These are phyloP conservation scores for Huso huso DNA, from an alignment of 2,797 vertebrate genomes.

Conservation along the genomic window DNA sequence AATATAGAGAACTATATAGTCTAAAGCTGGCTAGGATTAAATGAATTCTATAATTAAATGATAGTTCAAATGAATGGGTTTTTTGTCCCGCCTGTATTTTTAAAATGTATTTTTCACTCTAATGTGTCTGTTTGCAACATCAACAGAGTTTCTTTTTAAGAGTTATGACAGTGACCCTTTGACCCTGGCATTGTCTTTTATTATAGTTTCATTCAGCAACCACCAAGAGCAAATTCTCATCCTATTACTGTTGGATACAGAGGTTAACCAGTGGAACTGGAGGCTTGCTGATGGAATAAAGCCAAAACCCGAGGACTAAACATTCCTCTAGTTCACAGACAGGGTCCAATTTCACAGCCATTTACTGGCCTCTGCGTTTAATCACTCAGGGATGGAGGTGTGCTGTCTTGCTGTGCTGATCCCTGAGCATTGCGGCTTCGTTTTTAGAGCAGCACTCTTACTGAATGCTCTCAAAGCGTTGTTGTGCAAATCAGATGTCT, in stretches of 20 bases:
- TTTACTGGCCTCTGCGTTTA: constrained; percentile 45
- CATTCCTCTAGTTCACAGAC: constrained; percentile 14
- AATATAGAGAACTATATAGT: too few relatives aligned
- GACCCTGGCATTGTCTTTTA: background rate
- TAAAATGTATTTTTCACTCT: too few relatives aligned
- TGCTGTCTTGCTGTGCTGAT: background rate
- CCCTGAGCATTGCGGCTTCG: background rate
- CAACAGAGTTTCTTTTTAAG: background rate
- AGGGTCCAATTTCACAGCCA: constrained; percentile 28
- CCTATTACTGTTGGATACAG: constrained; percentile 24
- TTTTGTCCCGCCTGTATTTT: too few relatives aligned
- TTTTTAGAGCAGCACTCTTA: constrained; percentile 3
- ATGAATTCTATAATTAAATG: too few relatives aligned
- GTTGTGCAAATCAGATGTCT: constrained; percentile 40
- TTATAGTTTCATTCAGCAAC: background rate
- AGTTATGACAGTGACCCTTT: background rate
- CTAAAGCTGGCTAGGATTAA: too few relatives aligned
- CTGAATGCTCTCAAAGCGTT: constrained; percentile 7
- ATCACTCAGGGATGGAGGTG: constrained; percentile 33
- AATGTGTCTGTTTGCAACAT: too few relatives aligned
- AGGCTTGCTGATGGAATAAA: constrained; percentile 27
- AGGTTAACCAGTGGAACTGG: constrained; percentile 29
- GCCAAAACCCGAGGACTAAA: constrained; percentile 20
- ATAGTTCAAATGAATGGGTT: too few relatives aligned
- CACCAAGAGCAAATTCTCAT: constrained; percentile 1